Base-by-base conservation (phyloP, 2,888 invertebrate genomes). In the Polydrusus tereticollis region DNA sequence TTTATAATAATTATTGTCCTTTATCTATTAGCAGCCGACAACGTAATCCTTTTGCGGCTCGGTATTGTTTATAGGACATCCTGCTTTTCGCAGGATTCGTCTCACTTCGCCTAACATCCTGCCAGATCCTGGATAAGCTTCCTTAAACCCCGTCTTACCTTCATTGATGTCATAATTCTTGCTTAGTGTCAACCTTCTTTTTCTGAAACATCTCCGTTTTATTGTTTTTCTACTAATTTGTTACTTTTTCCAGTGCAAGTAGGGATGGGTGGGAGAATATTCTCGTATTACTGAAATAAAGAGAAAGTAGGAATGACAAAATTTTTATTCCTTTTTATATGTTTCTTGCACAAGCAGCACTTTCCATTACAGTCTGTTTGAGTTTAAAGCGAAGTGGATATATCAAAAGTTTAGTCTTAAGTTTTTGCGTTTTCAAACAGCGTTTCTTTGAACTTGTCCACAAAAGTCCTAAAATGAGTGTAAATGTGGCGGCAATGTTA, bases 121-220 rank as follows among this genome's bases (percentile, higher is more conserved):
- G 69, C 69, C 57, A 57, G 67, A 70, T 67, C 74, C 68, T n/a
- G 65, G 74, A 66, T 74, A 70, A 74, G 63, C 70, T 63, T 58
- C 52, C 45, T 67, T 74, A 71, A 74, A 63, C 64, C 63, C 58
- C 63, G 74, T 68, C 62, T 74, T 71, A 74, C 74, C 67, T 74
- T 74, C 74, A 74, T 74, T 71, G 70, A 71, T 41, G 70, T 71
- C 70, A 74, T 74, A 74, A 74, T 74, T 74, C 74, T 70, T 74
- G 74, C 74, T 74, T 74, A 74, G 70, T 67, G 74, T 74, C 74
- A 74, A 74, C 74, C 66, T 63, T 65, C 69, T 45, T 58, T 29
- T 43, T 36, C 45, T 60, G 26, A 65, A 72, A 68, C 57, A 47
- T 43, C 59, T 63, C 41, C 63, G 41, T 70, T 57, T 66, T 68